Evolutionary conservation across 2,113 vertebrate species (phyloP).

Genomic region (Vireo altiloquus): DNA sequence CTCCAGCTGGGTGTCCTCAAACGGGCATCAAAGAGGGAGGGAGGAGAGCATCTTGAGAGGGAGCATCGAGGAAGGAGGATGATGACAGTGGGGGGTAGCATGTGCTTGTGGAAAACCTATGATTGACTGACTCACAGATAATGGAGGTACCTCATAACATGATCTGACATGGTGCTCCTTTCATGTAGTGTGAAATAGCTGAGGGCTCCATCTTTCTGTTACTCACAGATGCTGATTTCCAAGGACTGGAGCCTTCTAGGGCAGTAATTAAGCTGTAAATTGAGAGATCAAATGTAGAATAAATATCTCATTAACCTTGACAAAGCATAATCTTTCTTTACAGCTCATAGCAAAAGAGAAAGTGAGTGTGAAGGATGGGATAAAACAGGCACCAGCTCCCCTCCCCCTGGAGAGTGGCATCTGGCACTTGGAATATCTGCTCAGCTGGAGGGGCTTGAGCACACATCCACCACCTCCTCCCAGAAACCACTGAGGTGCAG

Average conservation of each 20-base stretch:
- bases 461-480: neutral
- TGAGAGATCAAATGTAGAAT: neutral
- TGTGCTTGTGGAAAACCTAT: neutral
- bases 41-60: neutral
- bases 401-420: neutral
- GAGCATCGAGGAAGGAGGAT: neutral
- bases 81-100: neutral
- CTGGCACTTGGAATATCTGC: neutral
- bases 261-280: slow-evolving; percentile 32
- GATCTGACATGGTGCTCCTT: neutral
- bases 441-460: neutral
- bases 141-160: neutral
- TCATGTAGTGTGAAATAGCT: neutral
- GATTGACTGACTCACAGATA: neutral
- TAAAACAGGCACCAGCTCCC: neutral
- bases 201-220: neutral
- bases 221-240: neutral
- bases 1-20: neutral
- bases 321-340: neutral
- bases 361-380: neutral
- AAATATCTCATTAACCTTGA: slow-evolving; percentile 10
- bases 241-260: neutral
- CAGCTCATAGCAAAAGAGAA: neutral
- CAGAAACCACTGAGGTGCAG: neutral
- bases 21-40: neutral